Base-by-base conservation (phyloP, 2,113 vertebrate genomes). In the Chlorodrepanis virens region DNA sequence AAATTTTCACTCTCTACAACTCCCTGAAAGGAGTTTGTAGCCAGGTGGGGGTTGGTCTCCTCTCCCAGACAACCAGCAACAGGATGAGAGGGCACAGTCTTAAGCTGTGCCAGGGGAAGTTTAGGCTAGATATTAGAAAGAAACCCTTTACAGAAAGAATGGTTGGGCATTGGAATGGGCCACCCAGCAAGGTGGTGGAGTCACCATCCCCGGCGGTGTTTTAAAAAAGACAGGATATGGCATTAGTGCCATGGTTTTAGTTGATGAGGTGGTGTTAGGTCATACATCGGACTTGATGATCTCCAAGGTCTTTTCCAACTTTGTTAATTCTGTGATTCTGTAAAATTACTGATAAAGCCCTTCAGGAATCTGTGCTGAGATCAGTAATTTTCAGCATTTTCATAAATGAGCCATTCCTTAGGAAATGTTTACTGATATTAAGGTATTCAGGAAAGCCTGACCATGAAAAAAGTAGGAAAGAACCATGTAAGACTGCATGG, bases 1-100 rank as follows among this genome's bases (percentile, higher is more conserved):
- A 68, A 59, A 35, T 31, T 50, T 86, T 52, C 14, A 37, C 21
- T 77, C 25, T 67, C 35, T 59, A 17, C 25, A 42, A 8, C 13
- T 57, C 31, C 29, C 25, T 59, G 25, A 76, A 31, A 67, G 31
- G 31, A 42, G 13, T 12, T 4, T 35, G 25, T 37, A 50, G 61
- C 13, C 6, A 16, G 10, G 6, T 50, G 10, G 8, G 9, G 13
- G 13, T 35, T 0, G 0, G 18, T 76, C 29, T 57, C 60, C 40
- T 49, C 12, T 24, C 35, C 35, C 25, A 50, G 31, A 35, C 9
- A 67, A 25, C 11, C 44, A 67, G 44, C 0, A 4, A 35, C 5
- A 42, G 53, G 17, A 44, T 37, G 17, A 59, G 31, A 76, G 25
- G 13, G 59, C 35, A 35, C 9, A 50, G 21, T 31, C 18, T 50